A percentile compares a stretch with the other conserved stretches of the same genome.
Conservation (phyloP, 1,140 invertebrate genomes). For the Pemphigus obesinymphae region DNA sequence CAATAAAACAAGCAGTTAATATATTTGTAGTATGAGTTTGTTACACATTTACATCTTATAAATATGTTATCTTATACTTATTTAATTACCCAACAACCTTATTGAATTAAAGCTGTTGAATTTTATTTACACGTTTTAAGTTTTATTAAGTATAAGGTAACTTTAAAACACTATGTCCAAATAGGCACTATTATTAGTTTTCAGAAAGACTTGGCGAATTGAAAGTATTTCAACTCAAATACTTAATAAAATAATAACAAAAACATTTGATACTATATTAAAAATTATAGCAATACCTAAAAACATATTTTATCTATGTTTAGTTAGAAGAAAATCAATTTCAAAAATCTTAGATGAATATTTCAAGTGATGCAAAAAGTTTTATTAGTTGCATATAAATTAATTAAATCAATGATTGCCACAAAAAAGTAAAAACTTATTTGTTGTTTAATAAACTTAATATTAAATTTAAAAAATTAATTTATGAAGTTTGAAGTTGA, state of each 20-base stretch:
- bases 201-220: background rate
- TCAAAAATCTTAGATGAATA: background rate
- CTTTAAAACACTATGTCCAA: background rate
- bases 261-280: background rate
- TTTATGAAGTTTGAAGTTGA: background rate
- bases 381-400: background rate
- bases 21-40: background rate
- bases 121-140: background rate
- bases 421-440: background rate
- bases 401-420: background rate
- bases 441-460: background rate
- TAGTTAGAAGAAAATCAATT: background rate
- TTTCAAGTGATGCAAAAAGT: background rate
- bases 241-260: slow-evolving; percentile 3
- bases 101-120: background rate
- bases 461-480: background rate
- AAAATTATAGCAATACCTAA: background rate
- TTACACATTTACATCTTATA: background rate
- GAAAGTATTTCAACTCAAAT: background rate
- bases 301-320: background rate
- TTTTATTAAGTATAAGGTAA: background rate
- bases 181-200: background rate
- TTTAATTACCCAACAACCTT: background rate
- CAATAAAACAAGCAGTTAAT: slow-evolving; percentile 6
- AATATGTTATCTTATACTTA: background rate